These are phyloP conservation scores for Tipula helvola DNA, from an alignment of 2,888 invertebrate genomes.

Conservation along the genomic window DNA sequence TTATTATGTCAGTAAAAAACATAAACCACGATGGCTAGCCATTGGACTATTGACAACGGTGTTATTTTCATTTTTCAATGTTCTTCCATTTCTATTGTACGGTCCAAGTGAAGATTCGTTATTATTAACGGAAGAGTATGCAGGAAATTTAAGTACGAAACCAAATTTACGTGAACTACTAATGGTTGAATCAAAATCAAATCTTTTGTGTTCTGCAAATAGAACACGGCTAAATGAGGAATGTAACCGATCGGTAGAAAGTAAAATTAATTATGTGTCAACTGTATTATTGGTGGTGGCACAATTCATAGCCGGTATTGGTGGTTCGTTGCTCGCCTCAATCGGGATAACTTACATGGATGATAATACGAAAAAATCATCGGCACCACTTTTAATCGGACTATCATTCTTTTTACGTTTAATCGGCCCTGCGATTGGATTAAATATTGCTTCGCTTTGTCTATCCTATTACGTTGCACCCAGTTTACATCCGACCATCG, in stretches of 20 bases:
- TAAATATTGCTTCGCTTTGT: constrained; percentile 50
- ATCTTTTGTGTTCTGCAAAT: constrained; percentile 18
- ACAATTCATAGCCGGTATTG: constrained; percentile 57
- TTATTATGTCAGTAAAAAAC: constrained; percentile 40
- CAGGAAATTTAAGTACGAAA: constrained; percentile 37
- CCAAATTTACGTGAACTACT: constrained; percentile 40
- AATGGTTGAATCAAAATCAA: constrained; percentile 38
- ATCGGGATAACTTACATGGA: constrained; percentile 62
- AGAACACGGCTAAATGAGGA: constrained; percentile 11
- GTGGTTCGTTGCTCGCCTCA: constrained; percentile 54
- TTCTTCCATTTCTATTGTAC: constrained; percentile 54
- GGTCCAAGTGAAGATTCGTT: constrained; percentile 55
- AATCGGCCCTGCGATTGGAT: constrained; percentile 57
- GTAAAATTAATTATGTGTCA: constrained; percentile 44
- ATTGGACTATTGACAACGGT: constrained; percentile 36
- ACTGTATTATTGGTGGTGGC: constrained; percentile 51
- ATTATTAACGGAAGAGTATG: constrained; percentile 46
- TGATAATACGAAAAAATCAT: constrained; percentile 58
- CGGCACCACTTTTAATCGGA: constrained; percentile 45
- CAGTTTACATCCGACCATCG: constrained; percentile 48
- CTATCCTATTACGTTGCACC: constrained; percentile 54
- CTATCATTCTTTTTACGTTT: constrained; percentile 54
- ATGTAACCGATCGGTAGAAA: constrained; percentile 38
- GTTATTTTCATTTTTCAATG: constrained; percentile 50
- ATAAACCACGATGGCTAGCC: constrained; percentile 43